Evolutionary conservation across 2,797 vertebrate genomes (phyloP), one percentile per base, ranked within the genome.

Genomic region (Enteromius anoplus): DNA sequence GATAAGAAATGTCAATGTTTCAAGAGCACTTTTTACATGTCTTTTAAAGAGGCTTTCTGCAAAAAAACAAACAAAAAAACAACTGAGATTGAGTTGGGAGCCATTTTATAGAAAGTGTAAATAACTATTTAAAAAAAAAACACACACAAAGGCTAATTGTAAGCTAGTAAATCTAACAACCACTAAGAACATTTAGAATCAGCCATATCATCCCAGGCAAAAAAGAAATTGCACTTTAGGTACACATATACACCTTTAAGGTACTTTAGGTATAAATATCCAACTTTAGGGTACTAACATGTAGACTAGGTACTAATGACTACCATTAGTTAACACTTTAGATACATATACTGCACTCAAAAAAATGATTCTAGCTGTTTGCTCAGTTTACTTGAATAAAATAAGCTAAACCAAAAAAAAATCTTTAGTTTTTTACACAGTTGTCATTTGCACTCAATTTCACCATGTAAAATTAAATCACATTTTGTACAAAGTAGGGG

Each of bases 1-100:
- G 68, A 81, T 64, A 17, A 71, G 26, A 81, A 4, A 81, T 6
- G 14, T 68, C 32, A 1, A 78, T 53, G 34, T 68, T 70, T 70
- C 42, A 12, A 71, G 68, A 53, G 26, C 51, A 32, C 78, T 51
- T 85, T 85, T 62, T 12, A 23, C 32, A 3, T 53, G 29, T 47
- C 49, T 65, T 32, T 26, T 55, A 8, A 55, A 69, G 32, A 26
- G 21, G n/a, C 5, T 70, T 23, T 19, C 23, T 70, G 23, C 7
- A 15, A 29, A 19, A 26, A 19, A 68, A 53, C 34, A 9, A 40
- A 40, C 0, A 40, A 40, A 40, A 4, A 7, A 40, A 40, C 37
- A 37, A 34, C 6, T 14, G 14, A 68, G 65, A 42, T 9, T 34
- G 17, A 70, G 78, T 58, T 45, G 23, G 3, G 32, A 79, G 23